Conservation (phyloP, 2,113 vertebrate genomes). For the Spea bombifrons region DNA sequence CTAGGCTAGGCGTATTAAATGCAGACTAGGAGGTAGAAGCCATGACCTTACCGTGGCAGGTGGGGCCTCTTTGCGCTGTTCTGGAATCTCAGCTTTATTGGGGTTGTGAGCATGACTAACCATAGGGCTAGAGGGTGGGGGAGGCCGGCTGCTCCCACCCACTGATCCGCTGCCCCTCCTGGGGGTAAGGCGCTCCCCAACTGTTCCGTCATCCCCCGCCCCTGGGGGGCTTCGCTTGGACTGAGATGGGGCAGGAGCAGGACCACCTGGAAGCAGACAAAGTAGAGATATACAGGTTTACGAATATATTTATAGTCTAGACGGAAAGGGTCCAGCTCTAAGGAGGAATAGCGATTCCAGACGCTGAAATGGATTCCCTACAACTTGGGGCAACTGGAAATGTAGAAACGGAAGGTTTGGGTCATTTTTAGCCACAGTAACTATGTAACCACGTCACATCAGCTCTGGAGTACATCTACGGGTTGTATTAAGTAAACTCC, state of each 20-base stretch:
- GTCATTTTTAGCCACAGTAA: too few relatives aligned
- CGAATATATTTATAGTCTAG: too few relatives aligned
- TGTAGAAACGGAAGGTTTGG: too few relatives aligned
- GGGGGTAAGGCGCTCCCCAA: constrained; percentile 74
- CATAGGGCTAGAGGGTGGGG: constrained; percentile 86
- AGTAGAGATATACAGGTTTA: not conserved
- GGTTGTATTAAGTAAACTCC: too few relatives aligned
- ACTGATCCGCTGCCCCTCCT: constrained; percentile 78
- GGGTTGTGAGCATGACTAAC: constrained; percentile 91
- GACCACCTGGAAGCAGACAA: constrained; percentile 68
- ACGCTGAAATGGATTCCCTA: too few relatives aligned
- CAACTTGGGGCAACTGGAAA: too few relatives aligned
- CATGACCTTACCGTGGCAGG: constrained; percentile 69
- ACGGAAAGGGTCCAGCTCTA: too few relatives aligned
- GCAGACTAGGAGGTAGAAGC: too few relatives aligned
- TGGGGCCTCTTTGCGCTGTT: constrained; percentile 78
- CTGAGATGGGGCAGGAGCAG: constrained; percentile 69
- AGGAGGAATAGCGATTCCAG: too few relatives aligned
- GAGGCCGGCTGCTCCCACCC: constrained; percentile 71
- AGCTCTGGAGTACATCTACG: too few relatives aligned
- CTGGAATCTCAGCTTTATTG: constrained; percentile 88
- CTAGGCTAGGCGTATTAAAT: too few relatives aligned
- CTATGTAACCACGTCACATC: too few relatives aligned
- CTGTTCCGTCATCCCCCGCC: constrained; percentile 69
- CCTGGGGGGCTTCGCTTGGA: constrained; percentile 85